Evolutionary conservation across 23 tunicate genomes (phyloP).

Genomic region (Styela plicata): DNA sequence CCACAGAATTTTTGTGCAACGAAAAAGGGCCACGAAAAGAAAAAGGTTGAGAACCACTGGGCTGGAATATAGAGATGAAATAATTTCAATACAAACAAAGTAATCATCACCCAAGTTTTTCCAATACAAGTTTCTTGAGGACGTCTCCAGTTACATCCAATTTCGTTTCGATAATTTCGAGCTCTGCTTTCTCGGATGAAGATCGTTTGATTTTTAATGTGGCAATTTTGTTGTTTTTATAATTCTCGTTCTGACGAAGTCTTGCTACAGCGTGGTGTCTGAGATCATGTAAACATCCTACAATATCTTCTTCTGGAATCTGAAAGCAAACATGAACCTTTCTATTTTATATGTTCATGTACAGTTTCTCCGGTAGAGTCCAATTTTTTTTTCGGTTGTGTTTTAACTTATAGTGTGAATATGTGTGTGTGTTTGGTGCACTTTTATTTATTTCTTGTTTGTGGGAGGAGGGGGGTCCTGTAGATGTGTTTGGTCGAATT

Average conservation of each 20-base stretch:
- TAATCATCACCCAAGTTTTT: constrained; percentile 23
- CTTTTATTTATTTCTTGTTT: no score
- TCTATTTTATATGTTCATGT: background rate
- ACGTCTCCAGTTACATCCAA: constrained; percentile 44
- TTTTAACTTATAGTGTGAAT: no score
- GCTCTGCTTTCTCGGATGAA: constrained; percentile 31
- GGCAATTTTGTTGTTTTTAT: constrained; percentile 37
- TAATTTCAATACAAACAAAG: no score
- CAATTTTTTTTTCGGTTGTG: no score
- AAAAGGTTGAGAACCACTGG: no score
- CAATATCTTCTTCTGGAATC: constrained; percentile 33
- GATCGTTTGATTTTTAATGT: constrained; percentile 54
- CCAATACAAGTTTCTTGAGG: constrained; percentile 17
- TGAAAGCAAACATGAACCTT: background rate
- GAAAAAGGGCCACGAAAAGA: no score
- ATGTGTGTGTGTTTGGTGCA: no score
- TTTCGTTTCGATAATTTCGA: constrained; percentile 48
- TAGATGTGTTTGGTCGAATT: no score
- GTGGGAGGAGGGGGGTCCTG: no score
- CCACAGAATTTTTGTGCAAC: no score
- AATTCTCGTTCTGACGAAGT: constrained; percentile 44
- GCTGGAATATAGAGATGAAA: no score
- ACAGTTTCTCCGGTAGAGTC: no score
- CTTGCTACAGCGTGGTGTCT: constrained; percentile 42
- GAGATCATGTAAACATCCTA: constrained; percentile 29